A percentile compares a stretch with the other conserved stretches of the same genome.
phyloP scores from a whole-genome alignment of 2,113 vertebrate genomes.

The Callocephalon fimbriatum region DNA sequence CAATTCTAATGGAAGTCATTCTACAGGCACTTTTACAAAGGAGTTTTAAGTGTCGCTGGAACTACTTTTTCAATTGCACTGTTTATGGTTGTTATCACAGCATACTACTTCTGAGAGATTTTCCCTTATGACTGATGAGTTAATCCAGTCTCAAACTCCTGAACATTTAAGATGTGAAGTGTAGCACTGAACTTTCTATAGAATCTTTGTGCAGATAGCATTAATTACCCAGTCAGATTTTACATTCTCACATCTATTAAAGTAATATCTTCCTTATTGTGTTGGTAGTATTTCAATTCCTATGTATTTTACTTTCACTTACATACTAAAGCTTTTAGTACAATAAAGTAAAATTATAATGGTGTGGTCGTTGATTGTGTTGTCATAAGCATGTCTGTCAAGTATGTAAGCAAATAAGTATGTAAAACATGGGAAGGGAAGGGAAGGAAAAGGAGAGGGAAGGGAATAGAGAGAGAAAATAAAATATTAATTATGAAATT shows the following conservation, averaged over 20 bases:
- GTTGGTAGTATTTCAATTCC: neutral
- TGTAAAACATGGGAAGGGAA: neutral
- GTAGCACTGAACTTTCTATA: neutral
- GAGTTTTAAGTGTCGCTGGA: neutral
- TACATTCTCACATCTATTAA: neutral
- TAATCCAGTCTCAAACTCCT: neutral
- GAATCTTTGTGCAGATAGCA: neutral
- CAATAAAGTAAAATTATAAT: neutral
- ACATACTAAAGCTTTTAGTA: neutral
- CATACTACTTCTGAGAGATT: neutral
- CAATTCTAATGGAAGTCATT: neutral
- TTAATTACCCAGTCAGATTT: neutral
- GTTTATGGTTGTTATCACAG: neutral
- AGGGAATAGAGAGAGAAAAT: neutral
- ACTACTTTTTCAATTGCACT: neutral
- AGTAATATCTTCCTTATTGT: neutral
- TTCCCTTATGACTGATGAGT: neutral
- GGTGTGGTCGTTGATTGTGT: fast-evolving
- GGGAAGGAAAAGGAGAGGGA: neutral
- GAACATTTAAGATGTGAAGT: neutral
- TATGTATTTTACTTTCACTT: neutral
- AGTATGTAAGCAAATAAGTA: neutral
- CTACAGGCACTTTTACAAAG: neutral
- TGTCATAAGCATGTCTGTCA: neutral
- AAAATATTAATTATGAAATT: neutral